These are phyloP conservation scores for Ommatoiulus sabulosus DNA, from an alignment of 2,888 invertebrate species.

Conservation along the genomic window DNA sequence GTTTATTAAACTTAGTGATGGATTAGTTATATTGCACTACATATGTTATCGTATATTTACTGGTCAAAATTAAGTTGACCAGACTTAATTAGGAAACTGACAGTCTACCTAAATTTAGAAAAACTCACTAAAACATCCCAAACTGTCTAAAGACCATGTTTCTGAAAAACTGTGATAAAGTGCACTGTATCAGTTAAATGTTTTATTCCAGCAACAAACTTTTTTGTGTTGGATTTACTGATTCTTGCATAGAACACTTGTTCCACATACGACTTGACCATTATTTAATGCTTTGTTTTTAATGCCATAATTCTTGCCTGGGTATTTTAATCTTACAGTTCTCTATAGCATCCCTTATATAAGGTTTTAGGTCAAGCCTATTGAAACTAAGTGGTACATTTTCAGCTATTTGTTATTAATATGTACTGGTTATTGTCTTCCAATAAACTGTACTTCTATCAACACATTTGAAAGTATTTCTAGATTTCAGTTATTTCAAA, in stretches of 20 bases:
- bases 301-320: background rate
- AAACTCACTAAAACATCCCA: no score
- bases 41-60: no score
- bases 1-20: no score
- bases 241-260: background rate
- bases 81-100: no score
- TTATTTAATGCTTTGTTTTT: background rate
- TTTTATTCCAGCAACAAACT: no score
- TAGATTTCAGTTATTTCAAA: background rate
- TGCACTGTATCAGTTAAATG: no score
- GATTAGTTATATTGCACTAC: no score
- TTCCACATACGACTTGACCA: background rate
- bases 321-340: background rate
- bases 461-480: background rate
- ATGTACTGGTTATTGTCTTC: conserved; percentile 36
- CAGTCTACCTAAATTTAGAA: no score
- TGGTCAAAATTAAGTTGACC: no score
- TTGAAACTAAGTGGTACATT: background rate
- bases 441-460: conserved; percentile 23
- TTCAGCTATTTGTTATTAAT: conserved; percentile 23
- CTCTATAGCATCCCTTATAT: background rate
- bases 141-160: background rate
- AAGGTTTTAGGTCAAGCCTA: background rate
- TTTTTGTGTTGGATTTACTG: background rate
- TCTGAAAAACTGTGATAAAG: background rate